Evolutionary conservation across 2,113 vertebrate genomes (phyloP).

Genomic region (Anolis sagrei): DNA sequence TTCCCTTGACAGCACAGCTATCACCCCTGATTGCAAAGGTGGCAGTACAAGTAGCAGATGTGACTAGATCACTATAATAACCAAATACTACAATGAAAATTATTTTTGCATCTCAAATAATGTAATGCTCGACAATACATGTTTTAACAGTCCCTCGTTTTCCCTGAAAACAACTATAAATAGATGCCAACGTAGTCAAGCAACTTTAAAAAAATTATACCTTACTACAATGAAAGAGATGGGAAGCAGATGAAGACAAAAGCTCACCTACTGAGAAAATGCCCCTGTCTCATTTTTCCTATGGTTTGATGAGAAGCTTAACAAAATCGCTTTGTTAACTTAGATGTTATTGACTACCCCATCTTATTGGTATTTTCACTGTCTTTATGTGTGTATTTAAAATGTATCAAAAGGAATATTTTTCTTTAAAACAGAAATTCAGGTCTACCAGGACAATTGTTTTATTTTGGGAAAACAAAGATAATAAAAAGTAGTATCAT

Average conservation of each 20-base stretch:
- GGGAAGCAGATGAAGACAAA: neutral
- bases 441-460: too few relatives aligned
- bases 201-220: neutral
- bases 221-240: neutral
- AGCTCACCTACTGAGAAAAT: conserved; percentile 28
- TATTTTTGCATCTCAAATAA: conserved; percentile 16
- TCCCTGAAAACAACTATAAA: conserved; percentile 42
- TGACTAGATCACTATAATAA: conserved; percentile 28
- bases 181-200: conserved; percentile 17
- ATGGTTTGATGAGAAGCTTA: conserved; percentile 40
- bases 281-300: conserved; percentile 36
- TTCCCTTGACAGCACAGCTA: neutral
- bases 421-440: too few relatives aligned
- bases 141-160: conserved; percentile 23
- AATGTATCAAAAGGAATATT: too few relatives aligned
- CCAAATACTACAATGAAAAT: neutral
- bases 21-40: neutral
- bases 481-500: too few relatives aligned
- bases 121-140: neutral
- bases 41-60: neutral
- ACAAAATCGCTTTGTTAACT: conserved; percentile 54
- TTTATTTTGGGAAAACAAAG: too few relatives aligned
- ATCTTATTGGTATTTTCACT: conserved; percentile 65
- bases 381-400: conserved; percentile 70
- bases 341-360: conserved; percentile 62